Conservation (phyloP, 2,888 invertebrate species). For the Spodoptera exigua region DNA sequence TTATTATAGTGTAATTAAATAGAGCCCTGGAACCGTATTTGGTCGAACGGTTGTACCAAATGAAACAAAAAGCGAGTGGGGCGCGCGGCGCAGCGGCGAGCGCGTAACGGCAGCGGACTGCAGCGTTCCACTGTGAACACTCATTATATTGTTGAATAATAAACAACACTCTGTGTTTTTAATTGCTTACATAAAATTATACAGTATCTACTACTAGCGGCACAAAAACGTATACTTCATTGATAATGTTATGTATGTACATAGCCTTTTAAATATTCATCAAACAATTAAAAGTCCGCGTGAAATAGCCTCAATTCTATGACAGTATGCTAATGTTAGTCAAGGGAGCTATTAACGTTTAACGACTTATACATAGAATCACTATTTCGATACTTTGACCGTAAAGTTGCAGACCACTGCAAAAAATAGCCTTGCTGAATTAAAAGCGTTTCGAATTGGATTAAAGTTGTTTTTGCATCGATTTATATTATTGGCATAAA, state of each 20-base stretch:
- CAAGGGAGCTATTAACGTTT: conserved; percentile 71
- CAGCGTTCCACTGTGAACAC: conserved; percentile 52
- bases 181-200: conserved; percentile 75
- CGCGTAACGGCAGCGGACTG: conserved; percentile 27
- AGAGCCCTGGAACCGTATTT: conserved; percentile 77
- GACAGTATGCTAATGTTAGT: conserved; percentile 71
- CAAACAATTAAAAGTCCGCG: conserved; percentile 76
- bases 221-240: conserved; percentile 70
- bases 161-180: conserved; percentile 69
- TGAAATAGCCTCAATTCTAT: conserved; percentile 71
- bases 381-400: conserved; percentile 63
- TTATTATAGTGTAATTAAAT: conserved; percentile 84
- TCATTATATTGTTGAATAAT: conserved; percentile 74
- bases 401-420: conserved; percentile 59
- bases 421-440: conserved; percentile 59
- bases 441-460: conserved; percentile 59
- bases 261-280: conserved; percentile 78
- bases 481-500: conserved; percentile 73
- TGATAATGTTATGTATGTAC: conserved; percentile 71
- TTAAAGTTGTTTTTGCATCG: conserved; percentile 62
- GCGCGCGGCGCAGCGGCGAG: conserved; percentile 35
- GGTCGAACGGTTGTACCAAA: conserved; percentile 68
- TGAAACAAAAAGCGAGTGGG: conserved; percentile 69
- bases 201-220: conserved; percentile 61
- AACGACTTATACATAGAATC: conserved; percentile 71